Evolutionary conservation across 2,888 invertebrate species (phyloP), one percentile per base, ranked within the genome.

Genomic region (Aromia moschata): DNA sequence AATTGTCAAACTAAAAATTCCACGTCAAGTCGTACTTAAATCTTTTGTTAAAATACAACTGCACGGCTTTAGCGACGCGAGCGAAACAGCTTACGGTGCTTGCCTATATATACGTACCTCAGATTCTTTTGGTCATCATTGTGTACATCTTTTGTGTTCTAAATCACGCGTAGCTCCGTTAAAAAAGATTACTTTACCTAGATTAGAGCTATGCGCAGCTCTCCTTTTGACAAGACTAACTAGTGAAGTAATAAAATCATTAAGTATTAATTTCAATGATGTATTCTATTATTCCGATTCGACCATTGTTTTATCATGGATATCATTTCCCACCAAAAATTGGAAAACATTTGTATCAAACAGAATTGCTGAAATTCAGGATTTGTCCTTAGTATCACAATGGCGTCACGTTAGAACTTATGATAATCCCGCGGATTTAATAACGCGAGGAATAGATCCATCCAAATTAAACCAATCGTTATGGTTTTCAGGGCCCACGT

Each of bases 401-500:
- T 43, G 43, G 43, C 43, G 25, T 43, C 43, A 43, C 25, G 43
- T 43, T 7, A 11, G 9, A 1, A 20, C 43, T 11, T 12, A 11
- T 2, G 25, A 43, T 20, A 20, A 43, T 43, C 25, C 43, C 12
- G 43, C 43, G 1, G 43, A 43, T 12, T 10, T 43, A 7, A 43
- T 43, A 7, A 20, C 43, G 1, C 43, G 43, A 11, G 43, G 43
- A 1, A 11, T 43, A 20, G 12, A 43, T 20, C 20, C 20, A 4
- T 11, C 10, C 9, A 25, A 43, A 25, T 14, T 49, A 4, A 15
- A 7, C 3, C 15, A 18, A 10, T 37, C 25, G 1, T n/a, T 7
- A 17, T 0, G 37, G 49, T 37, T 49, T n/a, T 33, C 12, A 25
- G 10, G 49, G 49, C 11, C 49, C 49, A 10, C 5, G 10, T 5